A percentile compares a stretch with the other conserved stretches of the same genome.
Evolutionary conservation across 2,888 invertebrate genomes (phyloP).

Genomic region (Microplitis manilae): DNA sequence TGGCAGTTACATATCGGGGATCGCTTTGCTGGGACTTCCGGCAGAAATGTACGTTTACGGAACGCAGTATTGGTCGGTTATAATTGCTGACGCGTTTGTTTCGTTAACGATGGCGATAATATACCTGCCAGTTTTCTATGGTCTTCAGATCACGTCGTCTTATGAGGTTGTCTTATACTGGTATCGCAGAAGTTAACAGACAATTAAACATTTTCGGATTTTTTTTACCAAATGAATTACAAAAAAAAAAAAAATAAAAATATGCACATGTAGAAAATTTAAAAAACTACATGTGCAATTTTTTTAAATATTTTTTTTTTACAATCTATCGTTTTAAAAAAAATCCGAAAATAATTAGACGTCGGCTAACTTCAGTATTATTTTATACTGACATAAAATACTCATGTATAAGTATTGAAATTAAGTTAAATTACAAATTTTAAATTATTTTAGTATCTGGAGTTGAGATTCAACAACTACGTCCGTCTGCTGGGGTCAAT

Average conservation of each 20-base stretch:
- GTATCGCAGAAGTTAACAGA: constrained; percentile 49
- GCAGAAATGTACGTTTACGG: constrained; percentile 86
- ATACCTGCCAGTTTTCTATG: constrained; percentile 83
- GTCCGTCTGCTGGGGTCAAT: constrained; percentile 80
- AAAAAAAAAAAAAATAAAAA: constrained; percentile 11
- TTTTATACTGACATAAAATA: too few species aligned
- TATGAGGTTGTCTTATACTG: constrained; percentile 76
- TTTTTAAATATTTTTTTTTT: too few species aligned
- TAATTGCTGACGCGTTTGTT: constrained; percentile 78
- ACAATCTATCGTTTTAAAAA: too few species aligned
- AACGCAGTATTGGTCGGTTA: constrained; percentile 80
- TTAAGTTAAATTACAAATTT: too few species aligned
- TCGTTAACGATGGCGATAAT: constrained; percentile 79
- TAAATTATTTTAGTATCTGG: constrained; percentile 77
- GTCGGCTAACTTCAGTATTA: too few species aligned
- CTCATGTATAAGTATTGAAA: too few species aligned
- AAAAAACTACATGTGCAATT: too few species aligned
- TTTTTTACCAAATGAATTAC: too few species aligned
- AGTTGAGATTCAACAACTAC: constrained; percentile 79
- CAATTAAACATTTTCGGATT: neutral
- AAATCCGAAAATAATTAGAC: too few species aligned
- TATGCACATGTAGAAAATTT: constrained; percentile 2
- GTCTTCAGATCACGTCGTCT: constrained; percentile 81
- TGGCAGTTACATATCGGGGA: constrained; percentile 82
- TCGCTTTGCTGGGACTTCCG: constrained; percentile 81